Evolutionary conservation across 1,140 invertebrate genomes (phyloP), one percentile per base, ranked within the genome.

Genomic region (Onthophagus taurus): DNA sequence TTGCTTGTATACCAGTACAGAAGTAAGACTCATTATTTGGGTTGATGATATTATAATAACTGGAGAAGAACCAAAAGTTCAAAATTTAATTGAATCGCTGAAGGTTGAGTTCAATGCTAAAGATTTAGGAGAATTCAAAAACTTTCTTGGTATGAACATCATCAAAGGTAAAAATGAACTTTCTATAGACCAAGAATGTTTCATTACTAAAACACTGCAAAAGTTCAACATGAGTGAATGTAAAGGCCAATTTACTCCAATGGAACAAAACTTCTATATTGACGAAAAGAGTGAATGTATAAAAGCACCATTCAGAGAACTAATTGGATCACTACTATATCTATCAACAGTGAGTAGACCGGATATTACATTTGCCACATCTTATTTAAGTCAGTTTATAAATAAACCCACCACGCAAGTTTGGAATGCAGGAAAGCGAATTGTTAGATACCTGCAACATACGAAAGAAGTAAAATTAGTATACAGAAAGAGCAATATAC

Each of bases 21-120:
- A 42, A 11, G 26, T 42, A 12, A 30, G 4, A 36, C 49, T 29
- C 37, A 51, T 38, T 51, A 50, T 56, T 37, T 49, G 14, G 12
- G 36, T 39, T 6, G 36, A 39, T 23, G 36, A 39, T 39, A 21
- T 24, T 8, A 11, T 39, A 39, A 19, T 39, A 5, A 5, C 14
- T 7, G 20, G 36, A 21, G 11, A 39, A 3, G 23, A 39, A 21
- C 12, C 20, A 39, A 16, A 39, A n/a, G n/a, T n/a, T n/a, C n/a
- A n/a, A n/a, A n/a, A n/a, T n/a, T n/a, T n/a, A n/a, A n/a, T n/a
- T n/a, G n/a, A n/a, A n/a, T n/a, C n/a, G n/a, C n/a, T n/a, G n/a
- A n/a, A n/a, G n/a, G n/a, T n/a, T n/a, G n/a, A n/a, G n/a, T n/a
- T n/a, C n/a, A n/a, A n/a, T n/a, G n/a, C n/a, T n/a, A n/a, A n/a